Evolutionary conservation across 2,888 invertebrate species (phyloP), one percentile per base, ranked within the genome.

Genomic region (Eupelmus urozonus): DNA sequence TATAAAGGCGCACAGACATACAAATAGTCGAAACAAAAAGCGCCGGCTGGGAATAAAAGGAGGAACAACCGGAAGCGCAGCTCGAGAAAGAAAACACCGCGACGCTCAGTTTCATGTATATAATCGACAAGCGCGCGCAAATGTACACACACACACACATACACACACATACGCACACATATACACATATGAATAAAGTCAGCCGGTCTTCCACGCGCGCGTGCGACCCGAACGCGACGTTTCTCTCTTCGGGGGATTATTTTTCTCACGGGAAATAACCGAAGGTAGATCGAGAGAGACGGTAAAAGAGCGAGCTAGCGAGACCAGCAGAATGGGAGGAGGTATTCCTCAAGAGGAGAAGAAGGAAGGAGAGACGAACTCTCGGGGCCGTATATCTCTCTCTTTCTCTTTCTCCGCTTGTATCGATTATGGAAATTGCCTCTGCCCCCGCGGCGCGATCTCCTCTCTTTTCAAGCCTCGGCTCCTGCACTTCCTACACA

Each of bases 211-310:
- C 42, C 42, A 55, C 16, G 16, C 73, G n/a, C n/a, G n/a, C n/a
- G n/a, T n/a, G n/a, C 40, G 49, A 27, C 9, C 9, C 18, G 42
- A 49, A 16, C 71, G 72, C 63, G 73, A 65, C 69, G 70, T 73
- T 45, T 65, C 75, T 65, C 77, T 79, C 78, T 81, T 70, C 60
- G 20, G 78, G 45, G 78, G 80, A 81, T 76, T 80, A 80, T 81
- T 78, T 80, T 81, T 78, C 81, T 81, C 81, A 62, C 80, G 81
- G 81, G 81, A 81, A 81, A 81, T 81, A 81, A 81, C 49, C 55
- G 45, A 29, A 70, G 74, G 55, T 71, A 76, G 70, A 78, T 73
- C 70, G 62, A 77, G 77, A 69, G 62, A 57, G 67, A 72, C 25
- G 13, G 53, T 74, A 72, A 78, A 59, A 63, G 25, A 59, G 65